Evolutionary conservation across 2,113 vertebrate species (phyloP).

Genomic region (Archilochus colubris): DNA sequence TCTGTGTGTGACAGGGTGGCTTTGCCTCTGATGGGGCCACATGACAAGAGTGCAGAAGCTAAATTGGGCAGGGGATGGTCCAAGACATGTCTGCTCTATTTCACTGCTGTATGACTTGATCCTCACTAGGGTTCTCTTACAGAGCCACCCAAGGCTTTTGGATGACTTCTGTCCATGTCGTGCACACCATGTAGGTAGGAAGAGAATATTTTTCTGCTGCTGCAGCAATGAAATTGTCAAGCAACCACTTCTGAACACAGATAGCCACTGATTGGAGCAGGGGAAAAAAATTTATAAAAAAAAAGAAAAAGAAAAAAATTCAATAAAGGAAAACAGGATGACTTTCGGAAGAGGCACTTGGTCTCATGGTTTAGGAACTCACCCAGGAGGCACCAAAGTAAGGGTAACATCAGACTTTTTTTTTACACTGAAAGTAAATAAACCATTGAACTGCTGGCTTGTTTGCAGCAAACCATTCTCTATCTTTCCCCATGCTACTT

Average conservation of each 20-base stretch:
- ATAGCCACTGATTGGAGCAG: not conserved
- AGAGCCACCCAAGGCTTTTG: not conserved
- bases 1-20: too few relatives aligned
- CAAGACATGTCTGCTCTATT: not conserved
- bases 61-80: not conserved
- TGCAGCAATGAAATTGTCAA: not conserved
- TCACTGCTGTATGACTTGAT: not conserved
- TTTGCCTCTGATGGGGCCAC: not conserved
- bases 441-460: not conserved
- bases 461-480: not conserved
- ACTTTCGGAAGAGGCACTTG: not conserved
- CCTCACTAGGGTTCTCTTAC: not conserved
- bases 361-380: not conserved
- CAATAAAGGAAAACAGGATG: too few relatives aligned
- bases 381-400: not conserved
- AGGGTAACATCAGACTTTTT: not conserved
- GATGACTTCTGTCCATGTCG: not conserved
- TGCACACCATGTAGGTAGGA: not conserved
- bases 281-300: not conserved
- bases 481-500: fast-evolving
- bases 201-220: not conserved
- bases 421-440: not conserved
- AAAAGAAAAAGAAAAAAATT: too few relatives aligned
- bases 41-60: not conserved
- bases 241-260: not conserved